Evolutionary conservation across 2,888 invertebrate species (phyloP).

Genomic region (Lithophane semibrunnea): DNA sequence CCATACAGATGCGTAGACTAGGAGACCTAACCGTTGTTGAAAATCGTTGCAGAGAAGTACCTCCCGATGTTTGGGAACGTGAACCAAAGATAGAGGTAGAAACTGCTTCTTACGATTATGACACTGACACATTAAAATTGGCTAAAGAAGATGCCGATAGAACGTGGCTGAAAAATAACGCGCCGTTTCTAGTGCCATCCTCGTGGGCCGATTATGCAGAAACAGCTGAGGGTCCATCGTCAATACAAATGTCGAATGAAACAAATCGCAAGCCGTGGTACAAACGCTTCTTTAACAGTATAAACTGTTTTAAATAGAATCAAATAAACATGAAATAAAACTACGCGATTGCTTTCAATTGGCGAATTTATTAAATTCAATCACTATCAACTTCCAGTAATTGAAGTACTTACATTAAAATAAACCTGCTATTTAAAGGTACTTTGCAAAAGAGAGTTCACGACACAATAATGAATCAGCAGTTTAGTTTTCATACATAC

Average conservation of each 20-base stretch:
- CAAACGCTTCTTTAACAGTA: constrained; percentile 72
- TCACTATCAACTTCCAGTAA: constrained; percentile 88
- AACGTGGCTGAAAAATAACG: constrained; percentile 71
- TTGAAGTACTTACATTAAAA: constrained; percentile 87
- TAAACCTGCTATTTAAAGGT: constrained; percentile 83
- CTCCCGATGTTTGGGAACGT: constrained; percentile 72
- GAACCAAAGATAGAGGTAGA: constrained; percentile 62
- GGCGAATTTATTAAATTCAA: constrained; percentile 90
- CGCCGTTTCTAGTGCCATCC: constrained; percentile 74
- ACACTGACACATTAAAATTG: constrained; percentile 38
- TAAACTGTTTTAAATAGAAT: constrained; percentile 81
- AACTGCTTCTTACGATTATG: constrained; percentile 58
- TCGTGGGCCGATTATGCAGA: constrained; percentile 75
- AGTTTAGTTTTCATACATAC: constrained; percentile 73
- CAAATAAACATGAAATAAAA: constrained; percentile 76
- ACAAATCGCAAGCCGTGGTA: constrained; percentile 76
- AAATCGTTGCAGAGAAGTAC: constrained; percentile 70
- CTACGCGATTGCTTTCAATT: constrained; percentile 74
- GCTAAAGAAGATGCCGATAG: constrained; percentile 40
- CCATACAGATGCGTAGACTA: not conserved
- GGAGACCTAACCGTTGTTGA: constrained; percentile 34
- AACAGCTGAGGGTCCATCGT: constrained; percentile 71
- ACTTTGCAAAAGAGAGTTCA: constrained; percentile 81
- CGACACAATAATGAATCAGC: constrained; percentile 77
- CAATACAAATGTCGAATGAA: constrained; percentile 74